Conservation (phyloP, 2,113 vertebrate genomes). For the Oryzias celebensis region DNA sequence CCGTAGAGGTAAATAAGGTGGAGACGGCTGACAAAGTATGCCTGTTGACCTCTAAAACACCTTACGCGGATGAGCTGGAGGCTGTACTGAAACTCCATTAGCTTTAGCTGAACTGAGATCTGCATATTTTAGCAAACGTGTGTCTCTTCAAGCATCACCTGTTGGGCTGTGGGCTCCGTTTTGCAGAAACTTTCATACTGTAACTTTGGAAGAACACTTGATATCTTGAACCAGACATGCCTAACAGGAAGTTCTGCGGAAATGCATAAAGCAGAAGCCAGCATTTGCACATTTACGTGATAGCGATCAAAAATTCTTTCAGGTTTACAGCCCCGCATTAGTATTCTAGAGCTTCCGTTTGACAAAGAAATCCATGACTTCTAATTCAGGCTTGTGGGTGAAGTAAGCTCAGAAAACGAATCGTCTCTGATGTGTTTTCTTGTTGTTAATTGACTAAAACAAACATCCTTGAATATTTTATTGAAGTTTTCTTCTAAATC, state of each 20-base stretch:
- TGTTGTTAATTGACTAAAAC: too few relatives aligned
- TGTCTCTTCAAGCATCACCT: not conserved
- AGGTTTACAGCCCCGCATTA: slow-evolving; percentile 33
- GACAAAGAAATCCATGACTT: slow-evolving; percentile 18
- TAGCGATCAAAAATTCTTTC: slow-evolving; percentile 29
- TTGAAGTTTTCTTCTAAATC: too few relatives aligned
- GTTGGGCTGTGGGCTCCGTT: slow-evolving; percentile 2
- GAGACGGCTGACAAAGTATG: slow-evolving; percentile 12
- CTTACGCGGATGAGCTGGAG: not conserved
- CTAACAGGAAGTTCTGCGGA: not conserved
- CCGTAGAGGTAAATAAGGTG: slow-evolving; percentile 35
- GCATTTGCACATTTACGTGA: slow-evolving; percentile 38
- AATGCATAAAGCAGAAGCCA: slow-evolving; percentile 18
- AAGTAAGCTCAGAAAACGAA: not conserved
- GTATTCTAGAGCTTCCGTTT: slow-evolving; percentile 29
- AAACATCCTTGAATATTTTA: too few relatives aligned
- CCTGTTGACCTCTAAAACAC: slow-evolving; percentile 22
- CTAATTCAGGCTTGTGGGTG: slow-evolving; percentile 27
- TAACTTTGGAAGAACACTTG: not conserved
- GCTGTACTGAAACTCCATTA: not conserved
- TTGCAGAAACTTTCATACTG: slow-evolving; percentile 12
- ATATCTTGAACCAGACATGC: slow-evolving; percentile 3
- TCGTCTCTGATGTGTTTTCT: too few relatives aligned
- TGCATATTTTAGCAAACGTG: not conserved
- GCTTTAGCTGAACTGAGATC: not conserved